phyloP scores from a whole-genome alignment of 2,888 invertebrate species.

The Synergus laeviventris region DNA sequence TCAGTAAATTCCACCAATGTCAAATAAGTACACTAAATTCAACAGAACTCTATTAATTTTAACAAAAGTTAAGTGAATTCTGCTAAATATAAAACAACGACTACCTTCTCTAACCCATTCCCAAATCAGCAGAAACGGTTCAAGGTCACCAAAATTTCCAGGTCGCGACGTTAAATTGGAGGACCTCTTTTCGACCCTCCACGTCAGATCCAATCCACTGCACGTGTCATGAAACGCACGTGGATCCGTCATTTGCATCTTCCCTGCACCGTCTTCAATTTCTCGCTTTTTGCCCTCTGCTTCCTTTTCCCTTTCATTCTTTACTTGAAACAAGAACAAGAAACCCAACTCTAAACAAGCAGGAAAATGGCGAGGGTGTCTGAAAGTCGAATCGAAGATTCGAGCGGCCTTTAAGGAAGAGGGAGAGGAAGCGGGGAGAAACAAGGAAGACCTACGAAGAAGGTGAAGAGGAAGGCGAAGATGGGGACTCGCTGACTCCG shows the following conservation, averaged over 20 bases:
- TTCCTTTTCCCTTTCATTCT: not conserved
- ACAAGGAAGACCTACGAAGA: constrained; percentile 7
- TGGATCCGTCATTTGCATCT: not conserved
- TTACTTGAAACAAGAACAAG: not conserved
- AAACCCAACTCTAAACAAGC: not conserved
- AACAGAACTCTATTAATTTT: too few relatives aligned
- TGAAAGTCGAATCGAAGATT: not conserved
- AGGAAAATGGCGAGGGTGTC: not conserved
- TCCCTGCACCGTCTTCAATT: not conserved
- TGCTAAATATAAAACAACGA: too few relatives aligned
- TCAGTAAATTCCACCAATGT: too few relatives aligned
- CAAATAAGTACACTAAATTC: too few relatives aligned
- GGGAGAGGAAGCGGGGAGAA: not conserved
- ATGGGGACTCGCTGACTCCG: constrained; percentile 41
- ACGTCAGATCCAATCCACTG: not conserved
- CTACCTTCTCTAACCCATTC: too few relatives aligned
- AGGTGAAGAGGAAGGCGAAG: not conserved
- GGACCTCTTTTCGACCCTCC: not conserved
- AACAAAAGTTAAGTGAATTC: too few relatives aligned
- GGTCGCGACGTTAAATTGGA: not conserved
- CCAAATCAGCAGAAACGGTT: not conserved
- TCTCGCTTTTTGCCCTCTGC: not conserved
- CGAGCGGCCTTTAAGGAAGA: not conserved
- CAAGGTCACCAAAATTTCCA: not conserved
- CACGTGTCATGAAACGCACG: constrained; percentile 19